A percentile compares a stretch with the other conserved stretches of the same genome.
phyloP scores from a whole-genome alignment of 2,797 vertebrate genomes.

The Scleropages formosus region DNA sequence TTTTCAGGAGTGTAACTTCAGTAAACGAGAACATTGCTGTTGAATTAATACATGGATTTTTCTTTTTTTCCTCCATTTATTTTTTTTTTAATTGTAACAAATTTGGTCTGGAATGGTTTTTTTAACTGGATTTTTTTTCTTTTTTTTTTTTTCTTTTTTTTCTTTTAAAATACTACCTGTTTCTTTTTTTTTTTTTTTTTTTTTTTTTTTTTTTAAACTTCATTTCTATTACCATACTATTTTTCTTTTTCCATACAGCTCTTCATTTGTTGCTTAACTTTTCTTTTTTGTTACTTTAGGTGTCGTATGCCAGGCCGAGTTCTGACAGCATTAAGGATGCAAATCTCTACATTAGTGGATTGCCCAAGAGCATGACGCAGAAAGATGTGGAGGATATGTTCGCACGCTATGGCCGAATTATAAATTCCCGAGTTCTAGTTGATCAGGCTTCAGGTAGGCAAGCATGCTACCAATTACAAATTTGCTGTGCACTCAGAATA shows the following conservation, averaged over 20 bases:
- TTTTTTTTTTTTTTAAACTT: constrained; percentile 6
- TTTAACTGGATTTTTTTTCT: constrained; percentile 19
- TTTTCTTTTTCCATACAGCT: background rate
- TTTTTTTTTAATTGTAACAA: constrained; percentile 16
- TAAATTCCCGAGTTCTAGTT: constrained; percentile 83
- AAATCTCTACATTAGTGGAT: constrained; percentile 83
- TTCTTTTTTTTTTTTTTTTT: constrained; percentile 14
- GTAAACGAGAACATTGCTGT: constrained; percentile 7
- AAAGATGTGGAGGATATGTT: constrained; percentile 89
- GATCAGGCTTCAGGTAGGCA: constrained; percentile 82
- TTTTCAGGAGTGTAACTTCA: constrained; percentile 34
- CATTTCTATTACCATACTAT: constrained; percentile 18
- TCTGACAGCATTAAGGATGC: constrained; percentile 87
- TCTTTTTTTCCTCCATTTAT: constrained; percentile 27
- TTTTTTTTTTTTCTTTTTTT: background rate
- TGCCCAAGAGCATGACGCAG: constrained; percentile 84
- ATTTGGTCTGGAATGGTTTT: constrained; percentile 5
- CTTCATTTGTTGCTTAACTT: constrained; percentile 17
- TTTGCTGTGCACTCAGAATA: background rate
- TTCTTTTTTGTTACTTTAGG: constrained; percentile 58
- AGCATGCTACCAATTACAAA: background rate
- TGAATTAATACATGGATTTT: constrained; percentile 12
- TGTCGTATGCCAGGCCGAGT: constrained; percentile 83
- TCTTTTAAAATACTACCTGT: constrained; percentile 15
- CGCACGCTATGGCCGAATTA: constrained; percentile 80